These are phyloP conservation scores for Grammomys dolichurus DNA, from an alignment of 2,113 vertebrate genomes.

Conservation along the genomic window DNA sequence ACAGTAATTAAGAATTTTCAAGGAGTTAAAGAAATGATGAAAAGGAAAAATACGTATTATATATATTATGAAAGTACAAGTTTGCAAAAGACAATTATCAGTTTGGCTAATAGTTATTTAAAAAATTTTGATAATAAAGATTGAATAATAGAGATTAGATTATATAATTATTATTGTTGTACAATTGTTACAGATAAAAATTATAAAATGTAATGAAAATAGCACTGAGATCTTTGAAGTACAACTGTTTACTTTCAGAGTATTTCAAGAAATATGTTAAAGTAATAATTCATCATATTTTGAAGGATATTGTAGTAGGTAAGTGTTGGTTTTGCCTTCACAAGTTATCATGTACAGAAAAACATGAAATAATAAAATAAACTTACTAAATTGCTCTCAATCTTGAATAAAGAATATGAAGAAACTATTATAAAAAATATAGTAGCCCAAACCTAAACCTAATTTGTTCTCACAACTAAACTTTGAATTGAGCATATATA, in stretches of 20 bases:
- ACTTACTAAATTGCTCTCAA: not conserved
- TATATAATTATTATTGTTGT: not conserved
- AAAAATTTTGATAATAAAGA: not conserved
- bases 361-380: slow-evolving; percentile 40
- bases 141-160: not conserved
- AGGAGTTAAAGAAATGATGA: slow-evolving; percentile 57
- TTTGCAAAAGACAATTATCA: slow-evolving; percentile 19
- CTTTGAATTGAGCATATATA: not conserved
- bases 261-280: slow-evolving; percentile 34
- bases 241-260: slow-evolving; percentile 37
- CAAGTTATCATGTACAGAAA: slow-evolving; percentile 25
- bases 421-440: not conserved
- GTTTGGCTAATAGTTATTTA: not conserved
- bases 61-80: slow-evolving; percentile 62
- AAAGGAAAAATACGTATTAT: slow-evolving; percentile 55
- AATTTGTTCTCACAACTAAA: not conserved
- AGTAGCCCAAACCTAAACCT: not conserved
- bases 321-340: slow-evolving; percentile 27
- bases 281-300: slow-evolving; percentile 38
- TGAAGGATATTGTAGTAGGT: not conserved
- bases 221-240: not conserved
- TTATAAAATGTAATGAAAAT: not conserved
- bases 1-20: slow-evolving; percentile 61
- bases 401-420: not conserved
- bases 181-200: not conserved